Conservation (phyloP, 1,140 invertebrate genomes). For the Thereuonema tuberculata region DNA sequence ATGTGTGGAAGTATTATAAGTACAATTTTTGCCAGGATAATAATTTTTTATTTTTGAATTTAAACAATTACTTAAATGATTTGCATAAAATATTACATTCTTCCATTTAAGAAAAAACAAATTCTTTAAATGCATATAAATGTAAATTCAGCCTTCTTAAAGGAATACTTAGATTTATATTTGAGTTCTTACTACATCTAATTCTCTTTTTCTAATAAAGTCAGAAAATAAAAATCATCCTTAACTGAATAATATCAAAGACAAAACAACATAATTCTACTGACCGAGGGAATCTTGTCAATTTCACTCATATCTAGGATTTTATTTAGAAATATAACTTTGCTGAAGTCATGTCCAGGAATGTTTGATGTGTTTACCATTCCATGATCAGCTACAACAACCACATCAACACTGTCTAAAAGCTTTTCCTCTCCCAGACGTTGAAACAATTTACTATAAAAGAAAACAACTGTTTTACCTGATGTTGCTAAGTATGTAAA, state of each 20-base stretch:
- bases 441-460: conserved; percentile 19
- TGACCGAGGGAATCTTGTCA: neutral
- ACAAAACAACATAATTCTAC: no score
- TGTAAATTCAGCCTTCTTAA: neutral
- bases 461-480: conserved; percentile 18
- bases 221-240: no score
- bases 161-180: neutral
- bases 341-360: conserved; percentile 1
- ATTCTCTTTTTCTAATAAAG: neutral
- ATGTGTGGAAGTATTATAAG: no score
- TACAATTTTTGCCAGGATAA: no score
- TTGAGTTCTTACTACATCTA: neutral
- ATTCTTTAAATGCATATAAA: neutral
- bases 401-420: conserved; percentile 19
- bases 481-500: neutral
- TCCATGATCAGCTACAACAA: conserved; percentile 25
- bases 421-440: conserved; percentile 14
- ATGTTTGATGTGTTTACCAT: conserved; percentile 18
- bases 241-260: no score
- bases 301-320: conserved; percentile 14
- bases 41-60: no score
- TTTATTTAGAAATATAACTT: conserved; percentile 17
- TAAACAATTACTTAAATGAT: no score
- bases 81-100: no score
- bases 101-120: neutral